Evolutionary conservation across 2,888 invertebrate genomes (phyloP).

Genomic region (Hemithea aestivaria): DNA sequence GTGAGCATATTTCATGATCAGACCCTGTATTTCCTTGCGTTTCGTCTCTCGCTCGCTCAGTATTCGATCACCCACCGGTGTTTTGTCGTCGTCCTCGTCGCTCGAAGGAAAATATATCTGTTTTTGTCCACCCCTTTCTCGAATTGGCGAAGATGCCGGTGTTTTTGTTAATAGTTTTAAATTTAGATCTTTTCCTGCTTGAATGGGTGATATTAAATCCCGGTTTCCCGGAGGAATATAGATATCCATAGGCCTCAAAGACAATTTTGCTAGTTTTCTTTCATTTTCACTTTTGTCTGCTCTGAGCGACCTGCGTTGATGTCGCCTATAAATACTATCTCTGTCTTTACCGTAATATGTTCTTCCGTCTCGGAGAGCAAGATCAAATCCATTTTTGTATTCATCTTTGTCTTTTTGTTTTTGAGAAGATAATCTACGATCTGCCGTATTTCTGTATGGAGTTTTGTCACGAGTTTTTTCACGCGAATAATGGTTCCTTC

Average conservation of each 20-base stretch:
- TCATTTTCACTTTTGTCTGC: constrained; percentile 83
- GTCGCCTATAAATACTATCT: constrained; percentile 69
- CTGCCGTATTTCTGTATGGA: constrained; percentile 76
- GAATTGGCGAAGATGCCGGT: constrained; percentile 59
- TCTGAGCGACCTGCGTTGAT: constrained; percentile 78
- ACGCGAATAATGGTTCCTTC: constrained; percentile 76
- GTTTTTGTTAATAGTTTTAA: constrained; percentile 50
- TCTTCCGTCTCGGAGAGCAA: constrained; percentile 45
- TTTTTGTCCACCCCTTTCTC: constrained; percentile 62
- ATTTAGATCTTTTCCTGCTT: constrained; percentile 55
- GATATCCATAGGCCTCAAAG: constrained; percentile 77
- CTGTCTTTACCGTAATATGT: constrained; percentile 66
- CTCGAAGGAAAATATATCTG: constrained; percentile 73
- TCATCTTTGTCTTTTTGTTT: constrained; percentile 59
- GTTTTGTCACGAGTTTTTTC: constrained; percentile 82
- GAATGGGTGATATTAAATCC: constrained; percentile 75
- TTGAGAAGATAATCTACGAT: constrained; percentile 60
- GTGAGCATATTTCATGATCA: constrained; percentile 90
- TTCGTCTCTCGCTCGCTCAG: constrained; percentile 87
- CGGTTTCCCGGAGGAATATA: constrained; percentile 63
- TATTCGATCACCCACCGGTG: constrained; percentile 77
- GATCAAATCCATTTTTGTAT: constrained; percentile 61
- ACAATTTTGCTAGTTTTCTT: constrained; percentile 63
- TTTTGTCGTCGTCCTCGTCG: constrained; percentile 76
- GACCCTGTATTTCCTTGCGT: constrained; percentile 89